Percentiles rank a stretch among this genome's conserved stretches.
Conservation (phyloP, 2,888 invertebrate species). For the Andrena bucephala region DNA sequence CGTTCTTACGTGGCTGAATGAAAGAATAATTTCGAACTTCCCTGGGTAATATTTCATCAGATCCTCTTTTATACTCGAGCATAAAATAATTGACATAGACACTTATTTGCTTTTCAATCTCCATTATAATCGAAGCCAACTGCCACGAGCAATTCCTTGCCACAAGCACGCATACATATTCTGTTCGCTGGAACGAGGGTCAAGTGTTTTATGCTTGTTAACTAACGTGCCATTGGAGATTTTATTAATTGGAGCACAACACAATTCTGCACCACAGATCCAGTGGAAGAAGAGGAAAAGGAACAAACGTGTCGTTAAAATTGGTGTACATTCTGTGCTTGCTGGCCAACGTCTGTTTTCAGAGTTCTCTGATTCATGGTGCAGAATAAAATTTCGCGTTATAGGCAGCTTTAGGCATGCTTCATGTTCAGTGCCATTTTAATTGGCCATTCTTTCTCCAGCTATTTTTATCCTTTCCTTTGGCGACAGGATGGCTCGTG, state of each 20-base stretch:
- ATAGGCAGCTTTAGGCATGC: too few relatives aligned
- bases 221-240: constrained; percentile 26
- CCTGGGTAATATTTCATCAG: background rate
- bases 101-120: constrained; percentile 74
- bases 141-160: constrained; percentile 26
- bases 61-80: background rate
- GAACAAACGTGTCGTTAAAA: too few relatives aligned
- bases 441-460: too few relatives aligned
- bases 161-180: background rate
- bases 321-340: too few relatives aligned
- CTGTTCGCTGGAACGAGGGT: constrained; percentile 7
- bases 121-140: constrained; percentile 44
- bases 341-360: too few relatives aligned
- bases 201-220: constrained; percentile 37
- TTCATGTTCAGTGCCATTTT: too few relatives aligned
- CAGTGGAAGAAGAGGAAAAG: background rate
- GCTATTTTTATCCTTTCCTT: too few relatives aligned
- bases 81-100: constrained; percentile 53
- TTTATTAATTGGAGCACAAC: constrained; percentile 13
- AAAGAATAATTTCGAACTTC: constrained; percentile 18
- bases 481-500: too few relatives aligned
- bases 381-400: too few relatives aligned
- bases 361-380: too few relatives aligned
- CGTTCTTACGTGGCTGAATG: background rate
- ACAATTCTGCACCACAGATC: background rate